Evolutionary conservation across 2,888 invertebrate species (phyloP).

Genomic region (Lamellibrachia columna): DNA sequence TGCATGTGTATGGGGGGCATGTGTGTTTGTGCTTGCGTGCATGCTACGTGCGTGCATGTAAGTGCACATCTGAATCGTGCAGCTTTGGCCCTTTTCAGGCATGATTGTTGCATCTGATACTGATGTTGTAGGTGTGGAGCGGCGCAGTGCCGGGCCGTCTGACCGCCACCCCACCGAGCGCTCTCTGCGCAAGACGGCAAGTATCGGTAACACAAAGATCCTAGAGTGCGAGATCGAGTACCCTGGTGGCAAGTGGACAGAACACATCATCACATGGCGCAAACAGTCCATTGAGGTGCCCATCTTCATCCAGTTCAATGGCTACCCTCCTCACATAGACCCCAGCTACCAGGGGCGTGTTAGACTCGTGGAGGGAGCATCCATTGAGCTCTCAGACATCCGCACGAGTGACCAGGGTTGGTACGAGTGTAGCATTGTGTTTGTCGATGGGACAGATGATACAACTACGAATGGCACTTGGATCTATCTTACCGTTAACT

Average conservation of each 20-base stretch:
- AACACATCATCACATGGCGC: slow-evolving; percentile 98
- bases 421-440: slow-evolving; percentile 95
- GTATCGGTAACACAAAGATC: slow-evolving; percentile 95
- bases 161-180: slow-evolving; percentile 24
- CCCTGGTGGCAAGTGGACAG: slow-evolving; percentile 87
- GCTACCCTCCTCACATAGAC: slow-evolving; percentile 95
- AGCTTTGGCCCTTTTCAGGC: neutral
- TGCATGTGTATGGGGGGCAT: no score
- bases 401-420: slow-evolving; percentile 94
- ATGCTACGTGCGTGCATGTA: no score
- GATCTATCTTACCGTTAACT: slow-evolving; percentile 97
- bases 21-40: no score
- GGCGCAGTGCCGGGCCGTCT: neutral
- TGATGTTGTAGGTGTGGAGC: neutral
- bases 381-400: slow-evolving; percentile 94
- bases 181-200: slow-evolving; percentile 82
- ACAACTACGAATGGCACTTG: slow-evolving; percentile 90
- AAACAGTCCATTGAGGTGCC: slow-evolving; percentile 98
- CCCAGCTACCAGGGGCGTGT: slow-evolving; percentile 66
- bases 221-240: slow-evolving; percentile 98
- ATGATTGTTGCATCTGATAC: neutral
- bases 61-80: neutral
- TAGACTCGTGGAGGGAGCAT: slow-evolving; percentile 60
- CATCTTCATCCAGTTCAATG: slow-evolving; percentile 98
- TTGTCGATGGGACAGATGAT: slow-evolving; percentile 92